A percentile compares a stretch with the other conserved stretches of the same genome.
Evolutionary conservation across 2,888 invertebrate genomes (phyloP).

Genomic region (Pandemis corylana): DNA sequence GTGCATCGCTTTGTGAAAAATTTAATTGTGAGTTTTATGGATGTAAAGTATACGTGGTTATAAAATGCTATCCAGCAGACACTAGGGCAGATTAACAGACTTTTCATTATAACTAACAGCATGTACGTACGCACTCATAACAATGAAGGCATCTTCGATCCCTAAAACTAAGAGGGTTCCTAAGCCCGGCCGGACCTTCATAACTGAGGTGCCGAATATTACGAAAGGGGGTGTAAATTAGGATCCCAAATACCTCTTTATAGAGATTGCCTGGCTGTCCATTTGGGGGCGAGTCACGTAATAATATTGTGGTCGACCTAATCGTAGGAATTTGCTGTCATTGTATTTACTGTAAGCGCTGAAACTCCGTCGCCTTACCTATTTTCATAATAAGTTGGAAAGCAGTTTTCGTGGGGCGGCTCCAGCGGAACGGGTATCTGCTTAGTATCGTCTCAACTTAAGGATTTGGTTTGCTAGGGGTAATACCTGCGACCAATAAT

Average conservation of each 20-base stretch:
- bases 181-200: conserved; percentile 65
- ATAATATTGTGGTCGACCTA: conserved; percentile 75
- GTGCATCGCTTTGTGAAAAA: not conserved
- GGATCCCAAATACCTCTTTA: conserved; percentile 79
- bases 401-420: conserved; percentile 42
- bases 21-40: no score
- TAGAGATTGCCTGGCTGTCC: conserved; percentile 75
- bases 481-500: no score
- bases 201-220: conserved; percentile 73
- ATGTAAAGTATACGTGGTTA: no score
- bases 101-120: conserved; percentile 23
- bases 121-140: conserved; percentile 41
- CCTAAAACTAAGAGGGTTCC: conserved; percentile 56
- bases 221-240: conserved; percentile 81
- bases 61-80: no score
- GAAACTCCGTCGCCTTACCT: conserved; percentile 44
- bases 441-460: conserved; percentile 16
- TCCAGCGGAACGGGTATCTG: conserved; percentile 40
- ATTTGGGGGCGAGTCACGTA: conserved; percentile 76
- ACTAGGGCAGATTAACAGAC: not conserved
- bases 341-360: conserved; percentile 63
- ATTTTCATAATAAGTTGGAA: conserved; percentile 52
- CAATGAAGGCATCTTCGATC: conserved; percentile 50
- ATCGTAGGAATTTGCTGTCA: conserved; percentile 59
- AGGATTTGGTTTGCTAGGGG: conserved; percentile 3